Evolutionary conservation across 1,140 invertebrate species (phyloP).

Genomic region (Pachypeltis micranthus): DNA sequence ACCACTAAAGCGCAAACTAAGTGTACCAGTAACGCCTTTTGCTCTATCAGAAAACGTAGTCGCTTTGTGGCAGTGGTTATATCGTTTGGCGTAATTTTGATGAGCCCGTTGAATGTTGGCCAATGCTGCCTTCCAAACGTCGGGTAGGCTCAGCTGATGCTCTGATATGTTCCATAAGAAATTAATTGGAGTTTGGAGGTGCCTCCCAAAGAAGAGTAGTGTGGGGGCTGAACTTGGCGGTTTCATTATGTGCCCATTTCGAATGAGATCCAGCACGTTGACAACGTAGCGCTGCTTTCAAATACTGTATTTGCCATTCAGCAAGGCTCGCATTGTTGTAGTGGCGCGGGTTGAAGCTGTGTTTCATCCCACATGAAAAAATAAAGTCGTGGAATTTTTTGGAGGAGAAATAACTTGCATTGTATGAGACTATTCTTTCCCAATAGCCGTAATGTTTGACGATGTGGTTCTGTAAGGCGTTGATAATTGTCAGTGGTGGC

Average conservation of each 20-base stretch:
- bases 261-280: background rate
- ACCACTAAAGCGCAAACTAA: too few relatives aligned
- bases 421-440: background rate
- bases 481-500: too few relatives aligned
- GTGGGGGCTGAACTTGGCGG: background rate
- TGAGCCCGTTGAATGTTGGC: background rate
- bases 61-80: background rate
- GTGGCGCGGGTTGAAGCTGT: background rate
- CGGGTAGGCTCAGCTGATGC: background rate
- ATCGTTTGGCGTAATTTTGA: background rate
- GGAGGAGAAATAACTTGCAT: background rate
- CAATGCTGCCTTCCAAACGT: background rate
- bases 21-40: too few relatives aligned
- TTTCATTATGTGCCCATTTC: background rate
- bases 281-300: background rate
- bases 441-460: background rate
- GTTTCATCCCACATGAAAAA: background rate
- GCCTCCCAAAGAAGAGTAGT: background rate
- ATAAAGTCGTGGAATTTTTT: background rate
- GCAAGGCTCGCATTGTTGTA: background rate
- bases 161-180: background rate
- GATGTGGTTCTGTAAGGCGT: background rate
- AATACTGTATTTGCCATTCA: background rate
- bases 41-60: too few relatives aligned
- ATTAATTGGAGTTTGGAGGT: background rate